Base-by-base conservation (phyloP, 2,888 invertebrate species). In the Venusia cambrica region DNA sequence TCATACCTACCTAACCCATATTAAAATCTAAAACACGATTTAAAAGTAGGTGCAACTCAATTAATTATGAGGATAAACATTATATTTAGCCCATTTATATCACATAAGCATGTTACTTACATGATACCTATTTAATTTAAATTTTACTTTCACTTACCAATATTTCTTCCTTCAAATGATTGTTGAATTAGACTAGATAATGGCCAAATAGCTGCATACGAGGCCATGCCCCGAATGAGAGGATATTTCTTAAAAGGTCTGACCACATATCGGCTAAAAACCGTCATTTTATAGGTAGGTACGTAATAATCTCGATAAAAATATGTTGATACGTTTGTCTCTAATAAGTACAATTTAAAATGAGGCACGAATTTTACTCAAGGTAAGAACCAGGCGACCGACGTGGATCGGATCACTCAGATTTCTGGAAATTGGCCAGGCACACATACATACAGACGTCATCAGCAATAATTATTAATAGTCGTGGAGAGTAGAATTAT, bases 141-240 rank as follows among this genome's bases (percentile, higher is more conserved):
- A n/a, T n/a, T n/a, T n/a, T n/a, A n/a, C n/a, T n/a, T 5, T 21
- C 3, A 69, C 83, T 88, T 81, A 88, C 92, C 89, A 73, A 88
- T 83, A 26, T 74, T 78, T 79, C 89, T 91, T 26, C 92, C 92
- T 59, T 91, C 90, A 45, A 92, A 88, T 4, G 90, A 89, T 77
- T 94, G 93, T 66, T 93, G 93, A 57, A 92, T 90, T 24, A 93
- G 69, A 73, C 92, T 92, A 44, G 93, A 93, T 5, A 89, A 77
- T 16, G 94, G 94, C 93, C 93, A 93, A 51, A 93, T 91, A 14
- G 91, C 63, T 38, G 91, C 90, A 62, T 93, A 94, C 0, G 92
- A 90, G 34, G 91, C 76, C 92, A 93, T 92, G 44, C 93, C 93
- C 41, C 85, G 60, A 20, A 83, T 44, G 9, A 87, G 54, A 75